Conservation (phyloP, 1,140 invertebrate species). For the Ridgeia piscesae region DNA sequence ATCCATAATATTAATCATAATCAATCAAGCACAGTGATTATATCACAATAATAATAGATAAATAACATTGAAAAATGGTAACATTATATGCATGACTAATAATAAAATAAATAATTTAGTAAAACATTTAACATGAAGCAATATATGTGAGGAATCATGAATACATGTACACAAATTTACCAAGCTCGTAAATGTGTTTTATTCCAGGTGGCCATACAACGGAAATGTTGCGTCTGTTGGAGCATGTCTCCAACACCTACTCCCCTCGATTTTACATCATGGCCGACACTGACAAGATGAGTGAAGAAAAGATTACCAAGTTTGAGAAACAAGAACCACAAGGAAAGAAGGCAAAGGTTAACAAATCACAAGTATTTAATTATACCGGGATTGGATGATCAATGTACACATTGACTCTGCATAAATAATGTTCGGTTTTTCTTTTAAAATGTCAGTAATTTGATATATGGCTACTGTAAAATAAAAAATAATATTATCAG, state of each 20-base stretch:
- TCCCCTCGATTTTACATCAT: constrained; percentile 75
- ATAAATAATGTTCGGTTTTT: too few species aligned
- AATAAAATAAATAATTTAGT: too few species aligned
- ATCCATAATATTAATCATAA: too few species aligned
- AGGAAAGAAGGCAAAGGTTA: neutral
- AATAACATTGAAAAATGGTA: too few species aligned
- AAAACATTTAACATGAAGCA: too few species aligned
- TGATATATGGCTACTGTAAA: too few species aligned
- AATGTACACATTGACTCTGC: too few species aligned
- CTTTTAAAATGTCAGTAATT: too few species aligned
- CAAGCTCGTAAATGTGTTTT: neutral
- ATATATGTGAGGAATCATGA: neutral
- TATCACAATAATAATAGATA: too few species aligned
- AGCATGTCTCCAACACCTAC: constrained; percentile 66
- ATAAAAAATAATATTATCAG: too few species aligned
- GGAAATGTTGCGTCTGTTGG: constrained; percentile 79
- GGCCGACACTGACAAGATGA: constrained; percentile 77
- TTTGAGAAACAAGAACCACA: constrained; percentile 53
- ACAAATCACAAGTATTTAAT: neutral
- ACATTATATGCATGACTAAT: too few species aligned
- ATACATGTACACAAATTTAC: neutral
- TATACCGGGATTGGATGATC: neutral
- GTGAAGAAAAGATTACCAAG: constrained; percentile 66
- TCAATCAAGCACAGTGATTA: too few species aligned
- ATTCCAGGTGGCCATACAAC: constrained; percentile 77